A percentile compares a stretch with the other conserved stretches of the same genome.
phyloP scores from a whole-genome alignment of 2,113 vertebrate species.

The Agapornis roseicollis region DNA sequence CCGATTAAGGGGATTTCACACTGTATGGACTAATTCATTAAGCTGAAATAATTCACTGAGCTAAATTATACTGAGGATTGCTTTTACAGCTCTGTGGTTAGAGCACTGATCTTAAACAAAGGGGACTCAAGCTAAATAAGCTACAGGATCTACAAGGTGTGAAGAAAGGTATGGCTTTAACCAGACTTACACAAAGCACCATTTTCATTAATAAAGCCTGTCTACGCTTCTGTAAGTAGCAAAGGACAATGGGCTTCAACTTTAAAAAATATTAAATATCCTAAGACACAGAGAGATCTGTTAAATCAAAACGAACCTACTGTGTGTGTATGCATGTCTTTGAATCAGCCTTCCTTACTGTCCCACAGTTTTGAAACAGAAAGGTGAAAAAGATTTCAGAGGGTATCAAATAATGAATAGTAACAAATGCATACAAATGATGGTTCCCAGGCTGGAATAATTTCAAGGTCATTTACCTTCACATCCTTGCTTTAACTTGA shows the following conservation, averaged over 20 bases:
- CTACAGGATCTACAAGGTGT: background rate
- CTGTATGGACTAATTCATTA: background rate
- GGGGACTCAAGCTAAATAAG: background rate
- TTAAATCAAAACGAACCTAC: background rate
- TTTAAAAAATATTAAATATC: background rate
- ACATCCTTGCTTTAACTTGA: background rate
- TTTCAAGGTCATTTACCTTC: background rate
- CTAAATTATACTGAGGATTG: background rate
- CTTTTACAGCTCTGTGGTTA: background rate
- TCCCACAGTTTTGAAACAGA: background rate
- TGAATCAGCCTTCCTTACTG: background rate
- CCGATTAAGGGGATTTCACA: background rate
- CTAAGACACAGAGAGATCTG: background rate
- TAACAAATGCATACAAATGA: background rate
- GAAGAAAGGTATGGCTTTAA: background rate
- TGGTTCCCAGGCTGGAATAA: background rate
- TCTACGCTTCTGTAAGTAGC: background rate
- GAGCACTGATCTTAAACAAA: background rate
- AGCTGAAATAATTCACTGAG: background rate
- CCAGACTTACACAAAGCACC: background rate
- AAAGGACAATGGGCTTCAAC: background rate
- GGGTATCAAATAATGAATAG: background rate
- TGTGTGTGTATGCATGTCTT: background rate
- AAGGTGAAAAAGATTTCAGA: background rate
- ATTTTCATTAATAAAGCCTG: background rate